These are phyloP conservation scores for Hyposoter dolosus DNA, from an alignment of 2,888 invertebrate species.

Conservation along the genomic window DNA sequence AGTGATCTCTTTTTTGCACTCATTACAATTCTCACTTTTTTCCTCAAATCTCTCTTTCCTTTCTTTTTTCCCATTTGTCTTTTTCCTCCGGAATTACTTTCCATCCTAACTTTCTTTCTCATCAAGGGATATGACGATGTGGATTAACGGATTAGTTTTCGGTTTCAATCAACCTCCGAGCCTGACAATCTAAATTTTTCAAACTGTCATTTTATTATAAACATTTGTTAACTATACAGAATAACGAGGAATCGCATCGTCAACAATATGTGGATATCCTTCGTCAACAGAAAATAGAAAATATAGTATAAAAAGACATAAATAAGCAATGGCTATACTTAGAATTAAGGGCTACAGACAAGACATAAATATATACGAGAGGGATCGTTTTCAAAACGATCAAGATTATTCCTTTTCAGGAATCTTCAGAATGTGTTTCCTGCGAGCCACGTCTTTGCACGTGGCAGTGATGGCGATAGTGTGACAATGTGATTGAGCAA, in stretches of 20 bases:
- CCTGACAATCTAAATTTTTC: neutral
- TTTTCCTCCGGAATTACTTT: conserved; percentile 4
- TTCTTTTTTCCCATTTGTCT: conserved; percentile 25
- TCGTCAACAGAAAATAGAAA: neutral
- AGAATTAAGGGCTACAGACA: conserved; percentile 41
- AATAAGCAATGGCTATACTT: conserved; percentile 71
- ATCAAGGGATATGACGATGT: neutral
- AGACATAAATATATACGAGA: conserved; percentile 58
- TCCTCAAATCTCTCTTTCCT: conserved; percentile 45
- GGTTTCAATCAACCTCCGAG: neutral
- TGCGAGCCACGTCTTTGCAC: neutral
- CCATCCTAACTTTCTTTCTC: conserved; percentile 65
- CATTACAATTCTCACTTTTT: conserved; percentile 57
- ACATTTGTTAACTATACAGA: conserved; percentile 66
- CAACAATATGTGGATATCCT: conserved; percentile 36
- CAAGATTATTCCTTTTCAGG: conserved; percentile 1
- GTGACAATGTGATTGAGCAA: neutral
- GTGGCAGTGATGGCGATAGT: neutral
- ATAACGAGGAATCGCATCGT: conserved; percentile 70
- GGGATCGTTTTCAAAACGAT: conserved; percentile 31
- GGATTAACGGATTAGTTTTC: neutral
- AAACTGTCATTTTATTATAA: conserved; percentile 72
- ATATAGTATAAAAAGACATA: conserved; percentile 70
- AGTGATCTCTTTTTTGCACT: conserved; percentile 76
- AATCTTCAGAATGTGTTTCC: neutral